These are phyloP conservation scores for Sebastiscus tertius DNA, from an alignment of 2,797 vertebrate species.

Conservation along the genomic window DNA sequence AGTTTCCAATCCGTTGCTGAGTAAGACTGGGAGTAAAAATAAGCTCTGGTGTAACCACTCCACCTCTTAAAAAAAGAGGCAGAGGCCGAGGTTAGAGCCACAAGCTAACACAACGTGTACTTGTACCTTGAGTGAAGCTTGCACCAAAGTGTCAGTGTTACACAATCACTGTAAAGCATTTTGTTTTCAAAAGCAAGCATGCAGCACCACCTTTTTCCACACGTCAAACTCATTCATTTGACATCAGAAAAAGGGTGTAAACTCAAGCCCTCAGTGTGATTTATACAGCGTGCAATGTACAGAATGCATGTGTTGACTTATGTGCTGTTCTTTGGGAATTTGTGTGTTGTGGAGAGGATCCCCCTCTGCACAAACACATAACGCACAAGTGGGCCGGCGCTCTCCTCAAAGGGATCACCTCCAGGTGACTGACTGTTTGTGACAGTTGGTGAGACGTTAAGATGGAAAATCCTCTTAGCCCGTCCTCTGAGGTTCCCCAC, in stretches of 20 bases:
- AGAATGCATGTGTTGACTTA: background rate
- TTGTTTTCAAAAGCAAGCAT: background rate
- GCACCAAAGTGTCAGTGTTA: constrained; percentile 26
- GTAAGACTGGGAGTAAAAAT: background rate
- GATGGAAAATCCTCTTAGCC: constrained; percentile 79
- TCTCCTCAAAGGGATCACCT: constrained; percentile 53
- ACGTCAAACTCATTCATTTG: background rate
- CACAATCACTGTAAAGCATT: background rate
- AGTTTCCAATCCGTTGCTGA: background rate
- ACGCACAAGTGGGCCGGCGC: background rate
- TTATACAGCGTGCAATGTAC: no score
- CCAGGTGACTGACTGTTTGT: constrained; percentile 72
- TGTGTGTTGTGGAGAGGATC: background rate
- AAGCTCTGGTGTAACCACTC: background rate
- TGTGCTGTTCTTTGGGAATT: background rate
- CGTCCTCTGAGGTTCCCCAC: constrained; percentile 14
- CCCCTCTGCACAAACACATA: background rate
- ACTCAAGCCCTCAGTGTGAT: background rate
- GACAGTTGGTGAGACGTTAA: constrained; percentile 68
- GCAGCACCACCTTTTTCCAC: no score
- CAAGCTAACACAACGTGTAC: background rate
- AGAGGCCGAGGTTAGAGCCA: background rate
- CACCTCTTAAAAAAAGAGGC: background rate
- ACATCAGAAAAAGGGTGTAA: background rate
- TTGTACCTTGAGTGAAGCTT: constrained; percentile 18